Percentiles rank a stretch among this genome's conserved stretches.
Evolutionary conservation across 2,797 vertebrate genomes (phyloP).

Genomic region (Melanotaenia nigrans): DNA sequence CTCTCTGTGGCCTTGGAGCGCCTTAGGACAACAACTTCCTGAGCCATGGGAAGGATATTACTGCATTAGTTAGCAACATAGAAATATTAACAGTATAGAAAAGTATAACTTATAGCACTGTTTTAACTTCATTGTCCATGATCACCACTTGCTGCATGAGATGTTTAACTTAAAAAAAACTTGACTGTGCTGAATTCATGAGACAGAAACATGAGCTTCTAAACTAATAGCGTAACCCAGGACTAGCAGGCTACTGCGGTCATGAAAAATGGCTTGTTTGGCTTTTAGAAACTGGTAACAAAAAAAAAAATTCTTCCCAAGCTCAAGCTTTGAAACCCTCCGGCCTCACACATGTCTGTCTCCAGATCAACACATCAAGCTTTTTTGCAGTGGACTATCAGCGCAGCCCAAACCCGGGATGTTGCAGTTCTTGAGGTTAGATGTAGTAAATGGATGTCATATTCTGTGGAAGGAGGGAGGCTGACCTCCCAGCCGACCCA

Average conservation of each 20-base stretch:
- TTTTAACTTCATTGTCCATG: constrained; percentile 79
- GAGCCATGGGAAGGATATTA: constrained; percentile 80
- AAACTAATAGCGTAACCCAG: constrained; percentile 23
- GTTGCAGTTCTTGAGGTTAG: constrained; percentile 79
- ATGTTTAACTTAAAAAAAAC: constrained; percentile 56
- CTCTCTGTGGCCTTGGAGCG: constrained; percentile 78
- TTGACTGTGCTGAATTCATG: constrained; percentile 60
- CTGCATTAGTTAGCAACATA: constrained; percentile 82
- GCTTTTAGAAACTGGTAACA: constrained; percentile 3
- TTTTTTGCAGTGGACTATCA: constrained; percentile 60
- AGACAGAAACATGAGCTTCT: constrained; percentile 39
- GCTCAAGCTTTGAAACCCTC: constrained; percentile 15
- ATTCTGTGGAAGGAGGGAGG: constrained; percentile 60
- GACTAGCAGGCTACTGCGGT: neutral
- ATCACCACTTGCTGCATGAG: constrained; percentile 83
- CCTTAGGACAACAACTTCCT: constrained; percentile 84
- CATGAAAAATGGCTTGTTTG: neutral
- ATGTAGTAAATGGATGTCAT: constrained; percentile 48
- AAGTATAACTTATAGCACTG: constrained; percentile 86
- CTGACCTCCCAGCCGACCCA: constrained; percentile 48
- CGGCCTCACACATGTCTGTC: constrained; percentile 36
- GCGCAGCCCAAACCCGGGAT: constrained; percentile 76
- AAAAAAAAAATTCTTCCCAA: neutral
- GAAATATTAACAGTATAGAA: constrained; percentile 84
- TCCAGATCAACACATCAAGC: constrained; percentile 49